Percentiles rank a stretch among this genome's conserved stretches.
These are phyloP conservation scores for Nylanderia fulva DNA, from an alignment of 1,140 invertebrate species.

Conservation along the genomic window DNA sequence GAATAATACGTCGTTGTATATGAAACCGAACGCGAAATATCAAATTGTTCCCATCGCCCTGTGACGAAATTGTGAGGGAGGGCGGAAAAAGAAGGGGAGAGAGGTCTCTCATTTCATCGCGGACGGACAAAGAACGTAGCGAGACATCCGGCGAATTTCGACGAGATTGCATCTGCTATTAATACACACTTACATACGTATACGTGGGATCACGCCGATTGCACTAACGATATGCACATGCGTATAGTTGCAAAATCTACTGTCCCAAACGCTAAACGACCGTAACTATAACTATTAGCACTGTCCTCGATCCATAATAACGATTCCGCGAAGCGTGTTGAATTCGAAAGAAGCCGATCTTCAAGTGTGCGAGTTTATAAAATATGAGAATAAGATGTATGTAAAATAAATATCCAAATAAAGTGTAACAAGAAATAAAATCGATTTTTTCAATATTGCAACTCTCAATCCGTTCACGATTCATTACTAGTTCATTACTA, in stretches of 20 bases:
- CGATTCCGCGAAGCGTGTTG: not conserved
- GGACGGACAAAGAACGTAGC: conserved; percentile 82
- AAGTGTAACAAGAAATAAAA: not conserved
- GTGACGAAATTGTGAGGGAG: conserved; percentile 79
- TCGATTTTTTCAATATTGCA: not conserved
- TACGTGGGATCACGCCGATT: conserved; percentile 48
- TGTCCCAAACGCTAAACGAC: conserved; percentile 50
- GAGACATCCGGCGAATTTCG: conserved; percentile 84
- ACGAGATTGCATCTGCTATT: conserved; percentile 80
- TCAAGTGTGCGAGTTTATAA: no score
- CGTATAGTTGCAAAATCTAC: conserved; percentile 54
- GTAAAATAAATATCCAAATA: not conserved
- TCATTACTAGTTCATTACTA: not conserved
- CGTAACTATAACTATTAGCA: conserved; percentile 36
- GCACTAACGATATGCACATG: conserved; percentile 50
- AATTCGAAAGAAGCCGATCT: not conserved
- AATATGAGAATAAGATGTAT: no score
- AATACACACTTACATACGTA: no score
- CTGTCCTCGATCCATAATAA: conserved; percentile 46
- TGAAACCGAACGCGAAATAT: conserved; percentile 80
- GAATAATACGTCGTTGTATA: conserved; percentile 68
- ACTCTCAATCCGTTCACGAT: not conserved
- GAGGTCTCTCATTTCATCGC: conserved; percentile 77
- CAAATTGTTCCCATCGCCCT: conserved; percentile 82
- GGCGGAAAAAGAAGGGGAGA: conserved; percentile 31